These are phyloP conservation scores for Synanthedon formicaeformis DNA, from an alignment of 2,888 invertebrate species.

Conservation along the genomic window DNA sequence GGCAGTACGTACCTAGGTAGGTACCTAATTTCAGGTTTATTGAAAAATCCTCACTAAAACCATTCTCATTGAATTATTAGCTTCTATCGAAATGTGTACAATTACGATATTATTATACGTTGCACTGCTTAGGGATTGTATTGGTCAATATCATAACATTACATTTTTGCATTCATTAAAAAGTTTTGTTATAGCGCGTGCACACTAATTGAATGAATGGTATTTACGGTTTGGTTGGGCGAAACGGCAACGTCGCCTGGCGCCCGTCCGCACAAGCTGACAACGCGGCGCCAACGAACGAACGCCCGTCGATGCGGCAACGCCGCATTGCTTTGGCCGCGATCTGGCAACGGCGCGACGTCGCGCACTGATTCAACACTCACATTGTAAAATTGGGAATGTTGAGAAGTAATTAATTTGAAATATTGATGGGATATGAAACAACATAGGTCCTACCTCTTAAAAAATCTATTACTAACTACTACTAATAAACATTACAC, in stretches of 20 bases:
- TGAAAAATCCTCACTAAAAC: no score
- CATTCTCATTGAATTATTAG: no score
- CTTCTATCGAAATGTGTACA: no score
- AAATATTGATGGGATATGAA: no score
- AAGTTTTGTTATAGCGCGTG: slow-evolving; percentile 16
- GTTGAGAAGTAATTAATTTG: no score
- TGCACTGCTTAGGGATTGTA: background rate
- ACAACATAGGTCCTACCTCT: no score
- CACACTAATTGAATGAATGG: slow-evolving; percentile 54
- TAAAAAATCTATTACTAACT: no score
- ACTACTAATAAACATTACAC: no score
- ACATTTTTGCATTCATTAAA: slow-evolving; percentile 25
- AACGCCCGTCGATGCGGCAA: slow-evolving; percentile 28
- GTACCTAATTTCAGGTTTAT: no score
- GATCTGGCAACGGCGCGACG: slow-evolving; percentile 51
- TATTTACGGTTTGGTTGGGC: slow-evolving; percentile 43
- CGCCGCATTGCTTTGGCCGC: slow-evolving; percentile 11
- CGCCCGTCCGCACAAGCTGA: slow-evolving; percentile 18
- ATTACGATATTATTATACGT: no score
- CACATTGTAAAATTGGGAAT: slow-evolving; percentile 13
- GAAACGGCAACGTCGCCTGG: slow-evolving; percentile 49
- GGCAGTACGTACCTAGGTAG: no score
- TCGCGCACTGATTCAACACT: slow-evolving; percentile 59
- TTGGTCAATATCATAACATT: background rate
- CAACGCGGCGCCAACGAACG: slow-evolving; percentile 14